Percentiles rank a stretch among this genome's conserved stretches.
These are phyloP conservation scores for Limenitis camilla DNA, from an alignment of 2,888 invertebrate genomes.

Conservation along the genomic window DNA sequence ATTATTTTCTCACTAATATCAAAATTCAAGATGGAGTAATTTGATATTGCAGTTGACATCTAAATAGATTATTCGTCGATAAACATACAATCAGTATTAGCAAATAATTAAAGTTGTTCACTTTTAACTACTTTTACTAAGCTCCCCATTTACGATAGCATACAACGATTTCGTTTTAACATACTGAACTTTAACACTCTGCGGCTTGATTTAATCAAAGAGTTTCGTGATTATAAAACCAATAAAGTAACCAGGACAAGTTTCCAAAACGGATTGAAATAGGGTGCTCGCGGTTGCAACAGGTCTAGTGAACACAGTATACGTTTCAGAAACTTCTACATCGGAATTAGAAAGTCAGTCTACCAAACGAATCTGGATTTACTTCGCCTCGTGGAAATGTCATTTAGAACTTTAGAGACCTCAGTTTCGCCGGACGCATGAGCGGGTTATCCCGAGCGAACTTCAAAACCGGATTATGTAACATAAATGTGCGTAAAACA, in stretches of 20 bases:
- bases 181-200: conserved; percentile 58
- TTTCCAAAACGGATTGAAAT: conserved; percentile 66
- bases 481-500: conserved; percentile 58
- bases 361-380: conserved; percentile 64
- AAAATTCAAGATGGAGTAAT: too few relatives aligned
- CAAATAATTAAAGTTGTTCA: too few relatives aligned
- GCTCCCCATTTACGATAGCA: conserved; percentile 45
- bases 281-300: conserved; percentile 64
- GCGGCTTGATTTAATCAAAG: conserved; percentile 69
- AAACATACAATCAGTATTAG: too few relatives aligned
- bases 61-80: too few relatives aligned
- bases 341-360: conserved; percentile 71
- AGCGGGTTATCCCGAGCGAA: conserved; percentile 25
- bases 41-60: too few relatives aligned
- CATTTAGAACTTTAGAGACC: conserved; percentile 52
- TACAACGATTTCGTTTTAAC: conserved; percentile 63
- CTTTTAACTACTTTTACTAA: too few relatives aligned
- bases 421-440: conserved; percentile 26
- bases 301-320: conserved; percentile 66
- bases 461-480: conserved; percentile 29
- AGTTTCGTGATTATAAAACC: conserved; percentile 61
- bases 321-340: conserved; percentile 70
- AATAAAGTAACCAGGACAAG: conserved; percentile 43
- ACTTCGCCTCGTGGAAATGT: conserved; percentile 58
- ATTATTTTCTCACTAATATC: too few relatives aligned